These are phyloP conservation scores for Elysia chlorotica DNA, from an alignment of 1,140 invertebrate genomes.

Conservation along the genomic window DNA sequence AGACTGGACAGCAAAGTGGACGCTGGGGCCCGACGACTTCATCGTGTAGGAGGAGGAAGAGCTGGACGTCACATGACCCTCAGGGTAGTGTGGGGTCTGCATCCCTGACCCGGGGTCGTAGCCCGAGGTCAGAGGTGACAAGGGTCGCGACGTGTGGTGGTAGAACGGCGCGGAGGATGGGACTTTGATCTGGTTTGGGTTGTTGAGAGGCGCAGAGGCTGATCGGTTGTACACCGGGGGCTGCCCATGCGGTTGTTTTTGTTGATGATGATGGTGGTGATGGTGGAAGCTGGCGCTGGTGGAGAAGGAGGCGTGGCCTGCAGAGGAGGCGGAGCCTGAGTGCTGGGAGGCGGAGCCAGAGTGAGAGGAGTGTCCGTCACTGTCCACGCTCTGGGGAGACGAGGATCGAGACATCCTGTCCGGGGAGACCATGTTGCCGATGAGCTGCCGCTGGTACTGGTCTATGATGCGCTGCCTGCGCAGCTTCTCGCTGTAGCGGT, in stretches of 20 bases:
- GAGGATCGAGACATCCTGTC: slow-evolving; percentile 32
- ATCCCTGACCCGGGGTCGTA: background rate
- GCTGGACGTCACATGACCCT: slow-evolving; percentile 14
- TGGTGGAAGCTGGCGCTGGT: slow-evolving; percentile 7
- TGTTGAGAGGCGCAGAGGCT: background rate
- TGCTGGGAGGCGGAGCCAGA: slow-evolving; percentile 29
- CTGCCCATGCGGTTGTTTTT: slow-evolving; percentile 13
- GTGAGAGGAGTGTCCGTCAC: slow-evolving; percentile 27
- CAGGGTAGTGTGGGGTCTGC: background rate
- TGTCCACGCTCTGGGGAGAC: slow-evolving; percentile 42
- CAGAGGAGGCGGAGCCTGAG: slow-evolving; percentile 25
- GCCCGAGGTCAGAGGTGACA: background rate
- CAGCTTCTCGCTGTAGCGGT: slow-evolving; percentile 94
- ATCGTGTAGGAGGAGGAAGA: slow-evolving; percentile 26
- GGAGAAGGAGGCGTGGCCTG: slow-evolving; percentile 12
- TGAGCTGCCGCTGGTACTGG: slow-evolving; percentile 44
- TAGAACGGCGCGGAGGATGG: background rate
- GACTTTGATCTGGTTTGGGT: too few relatives aligned
- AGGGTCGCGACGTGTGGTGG: background rate
- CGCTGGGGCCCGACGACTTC: slow-evolving; percentile 22
- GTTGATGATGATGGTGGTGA: too few relatives aligned
- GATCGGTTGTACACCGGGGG: slow-evolving; percentile 3
- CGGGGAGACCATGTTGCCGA: too few relatives aligned
- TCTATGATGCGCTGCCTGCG: slow-evolving; percentile 67
- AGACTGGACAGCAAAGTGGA: slow-evolving; percentile 21